Conservation (phyloP, 2,888 invertebrate genomes). For the Zhengitettix transpicula region DNA sequence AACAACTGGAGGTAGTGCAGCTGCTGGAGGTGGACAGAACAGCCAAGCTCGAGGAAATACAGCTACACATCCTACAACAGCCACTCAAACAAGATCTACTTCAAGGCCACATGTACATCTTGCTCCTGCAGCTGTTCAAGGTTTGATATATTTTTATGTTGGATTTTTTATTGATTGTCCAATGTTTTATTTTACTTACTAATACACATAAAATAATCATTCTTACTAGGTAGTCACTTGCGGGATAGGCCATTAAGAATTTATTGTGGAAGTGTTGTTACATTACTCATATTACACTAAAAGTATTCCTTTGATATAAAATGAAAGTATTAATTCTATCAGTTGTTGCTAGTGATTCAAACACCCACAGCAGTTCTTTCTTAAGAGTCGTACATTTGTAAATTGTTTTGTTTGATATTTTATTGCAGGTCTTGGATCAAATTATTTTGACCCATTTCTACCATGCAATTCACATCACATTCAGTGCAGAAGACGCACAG, state of each 20-base stretch:
- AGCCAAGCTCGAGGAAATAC: conserved; percentile 41
- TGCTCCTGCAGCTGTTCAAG: conserved; percentile 26
- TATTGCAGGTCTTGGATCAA: conserved; percentile 9
- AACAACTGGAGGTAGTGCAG: not conserved
- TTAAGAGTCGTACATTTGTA: not conserved
- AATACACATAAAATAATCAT: too few species aligned
- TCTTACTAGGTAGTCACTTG: too few species aligned
- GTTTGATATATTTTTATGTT: not conserved
- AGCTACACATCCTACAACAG: conserved; percentile 51
- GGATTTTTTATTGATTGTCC: too few species aligned
- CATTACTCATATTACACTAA: too few species aligned
- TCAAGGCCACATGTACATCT: conserved; percentile 51
- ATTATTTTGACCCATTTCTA: conserved; percentile 44
- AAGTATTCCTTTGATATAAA: too few species aligned
- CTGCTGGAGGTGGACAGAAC: conserved; percentile 21
- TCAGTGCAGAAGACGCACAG: conserved; percentile 18
- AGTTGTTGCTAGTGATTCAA: too few species aligned
- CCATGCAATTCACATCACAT: conserved; percentile 58
- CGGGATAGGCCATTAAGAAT: too few species aligned
- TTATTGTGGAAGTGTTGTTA: too few species aligned
- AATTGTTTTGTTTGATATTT: not conserved
- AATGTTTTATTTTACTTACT: too few species aligned
- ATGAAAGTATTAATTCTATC: too few species aligned
- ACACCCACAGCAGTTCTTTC: conserved; percentile 1
- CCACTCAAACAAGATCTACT: conserved; percentile 52